These are phyloP conservation scores for Anolis carolinensis DNA, from an alignment of 2,113 vertebrate species.

Conservation along the genomic window DNA sequence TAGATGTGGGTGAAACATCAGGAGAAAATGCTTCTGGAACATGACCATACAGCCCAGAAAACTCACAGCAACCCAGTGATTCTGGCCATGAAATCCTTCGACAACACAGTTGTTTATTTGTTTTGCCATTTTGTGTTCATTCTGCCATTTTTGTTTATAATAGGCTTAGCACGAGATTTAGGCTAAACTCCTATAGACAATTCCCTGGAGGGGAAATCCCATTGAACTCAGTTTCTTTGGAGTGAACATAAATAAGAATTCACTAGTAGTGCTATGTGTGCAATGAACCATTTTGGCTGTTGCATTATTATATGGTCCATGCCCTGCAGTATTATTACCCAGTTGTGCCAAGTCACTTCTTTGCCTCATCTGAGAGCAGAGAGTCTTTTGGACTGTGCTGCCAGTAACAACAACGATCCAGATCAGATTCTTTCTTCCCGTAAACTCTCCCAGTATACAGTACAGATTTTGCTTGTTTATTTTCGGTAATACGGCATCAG, in stretches of 20 bases:
- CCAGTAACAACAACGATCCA: not conserved
- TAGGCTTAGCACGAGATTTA: not conserved
- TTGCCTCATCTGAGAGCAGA: not conserved
- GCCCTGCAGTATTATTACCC: not conserved
- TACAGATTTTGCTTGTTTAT: not conserved
- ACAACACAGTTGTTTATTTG: too few species aligned
- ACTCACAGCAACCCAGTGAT: too few species aligned
- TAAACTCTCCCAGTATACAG: not conserved
- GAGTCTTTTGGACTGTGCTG: not conserved
- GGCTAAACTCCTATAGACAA: not conserved
- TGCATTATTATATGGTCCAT: not conserved
- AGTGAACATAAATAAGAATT: not conserved
- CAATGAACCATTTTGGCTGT: not conserved
- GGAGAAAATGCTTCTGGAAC: too few species aligned
- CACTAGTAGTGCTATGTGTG: accelerated
- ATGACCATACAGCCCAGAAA: too few species aligned
- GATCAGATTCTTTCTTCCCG: not conserved
- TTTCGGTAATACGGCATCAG: not conserved
- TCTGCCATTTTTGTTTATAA: too few species aligned
- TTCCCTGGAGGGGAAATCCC: not conserved
- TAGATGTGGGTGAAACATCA: too few species aligned
- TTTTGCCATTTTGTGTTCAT: too few species aligned
- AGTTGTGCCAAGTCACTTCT: accelerated
- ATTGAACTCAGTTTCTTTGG: not conserved
- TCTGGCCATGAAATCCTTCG: too few species aligned